Conservation (phyloP, 2,888 invertebrate species). For the Apodemia zela region DNA sequence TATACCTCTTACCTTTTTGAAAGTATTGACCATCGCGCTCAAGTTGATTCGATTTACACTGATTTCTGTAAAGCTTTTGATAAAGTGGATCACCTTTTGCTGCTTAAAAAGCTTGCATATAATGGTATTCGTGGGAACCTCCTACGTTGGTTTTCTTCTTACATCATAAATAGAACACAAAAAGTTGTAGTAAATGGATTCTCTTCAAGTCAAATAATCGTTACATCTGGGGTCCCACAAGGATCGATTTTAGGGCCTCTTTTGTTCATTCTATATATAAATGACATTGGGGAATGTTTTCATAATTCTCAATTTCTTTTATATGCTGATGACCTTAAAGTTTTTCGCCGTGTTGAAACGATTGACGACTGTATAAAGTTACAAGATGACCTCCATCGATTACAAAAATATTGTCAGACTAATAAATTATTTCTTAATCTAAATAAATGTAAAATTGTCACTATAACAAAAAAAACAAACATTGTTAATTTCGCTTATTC, state of each 20-base stretch:
- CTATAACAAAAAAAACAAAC: slow-evolving; percentile 3
- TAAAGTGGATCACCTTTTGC: not conserved
- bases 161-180: slow-evolving; percentile 3
- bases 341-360: not conserved
- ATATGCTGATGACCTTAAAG: slow-evolving; percentile 18
- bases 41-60: not conserved
- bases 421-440: slow-evolving; percentile 20
- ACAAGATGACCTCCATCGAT: not conserved
- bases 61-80: not conserved
- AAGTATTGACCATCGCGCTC: not conserved
- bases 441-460: slow-evolving; percentile 2
- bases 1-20: not conserved
- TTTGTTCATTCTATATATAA: too few relatives aligned
- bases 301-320: slow-evolving; percentile 6
- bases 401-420: not conserved
- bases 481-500: not conserved
- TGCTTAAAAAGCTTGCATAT: not conserved
- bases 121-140: slow-evolving; percentile 11
- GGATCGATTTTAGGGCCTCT: too few relatives aligned
- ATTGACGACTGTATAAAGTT: not conserved
- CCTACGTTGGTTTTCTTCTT: slow-evolving; percentile 13
- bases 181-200: slow-evolving; percentile 13
- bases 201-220: not conserved
- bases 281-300: too few relatives aligned
- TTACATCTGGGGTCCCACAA: too few relatives aligned